A percentile compares a stretch with the other conserved stretches of the same genome.
These are phyloP conservation scores for Hymenopus coronatus DNA, from an alignment of 2,888 invertebrate genomes.

Conservation along the genomic window DNA sequence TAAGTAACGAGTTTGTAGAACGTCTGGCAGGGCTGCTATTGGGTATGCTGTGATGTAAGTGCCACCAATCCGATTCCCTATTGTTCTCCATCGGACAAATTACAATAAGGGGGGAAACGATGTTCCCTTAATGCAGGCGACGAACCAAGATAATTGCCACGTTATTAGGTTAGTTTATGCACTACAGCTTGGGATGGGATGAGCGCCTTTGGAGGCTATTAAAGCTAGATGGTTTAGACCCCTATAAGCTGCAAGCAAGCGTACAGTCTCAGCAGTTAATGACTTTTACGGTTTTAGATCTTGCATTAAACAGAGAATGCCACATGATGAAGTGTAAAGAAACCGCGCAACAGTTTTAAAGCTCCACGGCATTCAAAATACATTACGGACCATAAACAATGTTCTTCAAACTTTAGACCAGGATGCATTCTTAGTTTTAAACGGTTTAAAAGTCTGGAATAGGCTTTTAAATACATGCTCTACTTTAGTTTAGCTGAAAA, in stretches of 20 bases:
- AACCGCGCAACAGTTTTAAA: no score
- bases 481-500: no score
- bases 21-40: neutral
- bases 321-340: no score
- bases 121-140: neutral
- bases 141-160: neutral
- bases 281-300: no score
- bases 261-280: neutral
- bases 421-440: no score
- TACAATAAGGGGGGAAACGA: neutral
- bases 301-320: no score
- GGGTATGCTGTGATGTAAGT: neutral
- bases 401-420: no score
- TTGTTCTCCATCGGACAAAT: neutral
- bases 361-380: no score
- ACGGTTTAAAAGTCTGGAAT: no score
- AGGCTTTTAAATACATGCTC: no score
- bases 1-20: neutral
- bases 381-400: no score
- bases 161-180: neutral
- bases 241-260: neutral
- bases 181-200: neutral
- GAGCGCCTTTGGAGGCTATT: neutral
- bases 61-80: neutral
- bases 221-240: neutral